Base-by-base conservation (phyloP, 1,140 invertebrate genomes). In the Monochamus saltuarius region DNA sequence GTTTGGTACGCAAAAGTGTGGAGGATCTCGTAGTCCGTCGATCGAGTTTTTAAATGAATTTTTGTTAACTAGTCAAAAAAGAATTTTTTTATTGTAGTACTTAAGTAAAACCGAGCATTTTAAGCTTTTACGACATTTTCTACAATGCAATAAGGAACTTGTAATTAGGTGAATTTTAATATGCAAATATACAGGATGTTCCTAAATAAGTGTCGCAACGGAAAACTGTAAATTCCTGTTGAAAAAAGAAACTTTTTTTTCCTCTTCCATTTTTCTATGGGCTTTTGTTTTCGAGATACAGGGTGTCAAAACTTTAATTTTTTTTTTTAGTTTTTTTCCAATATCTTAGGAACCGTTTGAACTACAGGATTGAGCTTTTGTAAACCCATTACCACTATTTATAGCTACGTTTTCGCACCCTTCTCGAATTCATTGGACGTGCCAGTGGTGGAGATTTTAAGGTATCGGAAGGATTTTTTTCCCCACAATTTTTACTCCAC, bases 51-150 rank as follows among this genome's bases (percentile, higher is more conserved):
- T 16, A 37, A 29, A 14, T 51, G 36, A 35, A 11, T 45, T 53
- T 54, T 64, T 42, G 40, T 60, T 64, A 47, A 64, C 56, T 64
- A 64, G 62, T 60, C 62, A 64, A 64, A 63, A 59, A 49, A 36
- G 22, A 13, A 34, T 49, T 49, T 38, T 47, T 40, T 42, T 13
- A n/a, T 42, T 42, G 22, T 29, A 42, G 39, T 42, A 42, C 39
- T 42, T 42, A 42, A 42, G 39, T 13, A 7, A 42, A 17, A 17
- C 2, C n/a, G 36, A 4, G 14, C 22, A 34, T 51, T 13, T 51
- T 11, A 16, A 51, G n/a, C 14, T 34, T 11, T 38, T 51, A 49
- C 22, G 13, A 49, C 11, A 7, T 49, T 16, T n/a, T 49, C 16
- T 49, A 17, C 13, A 16, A 49, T 19, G 46, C 16, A 49, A 49